Evolutionary conservation across 35 echinoderm and acorn worm genomes (phyloP), one percentile per base, ranked within the genome.

Genomic region (Stichopus chloronotus): DNA sequence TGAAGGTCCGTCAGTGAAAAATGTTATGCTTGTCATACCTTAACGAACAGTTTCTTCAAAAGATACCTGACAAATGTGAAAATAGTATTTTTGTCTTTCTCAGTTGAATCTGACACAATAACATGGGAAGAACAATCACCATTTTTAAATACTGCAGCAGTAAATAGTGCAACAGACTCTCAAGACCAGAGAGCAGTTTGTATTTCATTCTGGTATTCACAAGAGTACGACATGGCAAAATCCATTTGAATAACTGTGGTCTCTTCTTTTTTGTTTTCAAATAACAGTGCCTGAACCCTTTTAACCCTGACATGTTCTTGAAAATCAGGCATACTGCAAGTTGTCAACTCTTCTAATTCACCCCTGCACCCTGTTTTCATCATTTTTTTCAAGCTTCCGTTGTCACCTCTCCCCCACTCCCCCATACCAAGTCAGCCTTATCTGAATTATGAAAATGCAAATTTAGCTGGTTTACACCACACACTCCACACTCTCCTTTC

Each of bases 151-250:
- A 94, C 57, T 57, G 78, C 88, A 59, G 53, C 87, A 76, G 93
- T 94, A 71, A 91, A 63, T 56, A 94, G 25, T 19, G 25, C 9
- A 4, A 94, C 93, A 91, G 88, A 25, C 78, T 61, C 12, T 55
- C 78, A 13, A 55, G 55, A 91, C 88, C 93, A 94, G 17, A 94
- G 77, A 56, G 93, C 93, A 91, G 57, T 72, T 85, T 94, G 93
- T 57, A 94, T 71, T 82, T 94, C 93, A 92, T 94, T 91, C 58
- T 94, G 93, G 59, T 91, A 91, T 24, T 94, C 93, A 71, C 93
- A 94, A 74, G 87, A 91, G 58, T 94, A 94, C 9, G 88, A 54
- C 93, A 94, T 94, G 56, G 93, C 93, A 84, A 94, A 94, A 59
- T 94, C 78, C 88, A 94, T 84, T 83, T 94, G 93, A 53, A 94